Percentiles rank a stretch among this genome's conserved stretches.
Evolutionary conservation across 2,888 invertebrate genomes (phyloP).

Genomic region (Chirona hameri): DNA sequence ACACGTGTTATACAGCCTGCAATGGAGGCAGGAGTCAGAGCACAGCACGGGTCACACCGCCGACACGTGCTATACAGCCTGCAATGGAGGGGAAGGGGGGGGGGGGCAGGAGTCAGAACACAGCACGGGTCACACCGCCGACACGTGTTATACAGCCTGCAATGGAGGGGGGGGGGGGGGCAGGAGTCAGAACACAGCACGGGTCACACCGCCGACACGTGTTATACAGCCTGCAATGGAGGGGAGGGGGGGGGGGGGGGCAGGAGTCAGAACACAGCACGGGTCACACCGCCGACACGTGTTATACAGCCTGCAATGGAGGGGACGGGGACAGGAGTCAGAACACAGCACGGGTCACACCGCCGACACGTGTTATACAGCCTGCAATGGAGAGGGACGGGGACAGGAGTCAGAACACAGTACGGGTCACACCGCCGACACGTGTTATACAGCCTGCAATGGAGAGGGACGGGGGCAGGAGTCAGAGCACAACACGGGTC

Average conservation of each 20-base stretch:
- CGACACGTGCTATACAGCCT: slow-evolving; percentile 12
- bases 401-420: no score
- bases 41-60: background rate
- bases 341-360: background rate
- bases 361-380: slow-evolving; percentile 13
- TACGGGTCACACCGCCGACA: slow-evolving; percentile 6
- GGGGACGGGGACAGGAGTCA: background rate
- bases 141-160: slow-evolving; percentile 11
- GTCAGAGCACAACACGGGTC: background rate
- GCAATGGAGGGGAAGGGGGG: background rate
- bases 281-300: slow-evolving; percentile 12
- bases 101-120: no score
- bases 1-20: slow-evolving; percentile 11
- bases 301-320: slow-evolving; percentile 6
- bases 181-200: no score
- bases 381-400: background rate
- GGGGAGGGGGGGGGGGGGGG: no score
- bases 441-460: slow-evolving; percentile 6
- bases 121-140: background rate
- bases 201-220: slow-evolving; percentile 12
- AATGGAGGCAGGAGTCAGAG: background rate
- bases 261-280: no score
- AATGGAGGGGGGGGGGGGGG: background rate
- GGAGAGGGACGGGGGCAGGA: background rate
- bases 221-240: slow-evolving; percentile 6